Evolutionary conservation across 2,888 invertebrate genomes (phyloP).

Genomic region (Dione juno): DNA sequence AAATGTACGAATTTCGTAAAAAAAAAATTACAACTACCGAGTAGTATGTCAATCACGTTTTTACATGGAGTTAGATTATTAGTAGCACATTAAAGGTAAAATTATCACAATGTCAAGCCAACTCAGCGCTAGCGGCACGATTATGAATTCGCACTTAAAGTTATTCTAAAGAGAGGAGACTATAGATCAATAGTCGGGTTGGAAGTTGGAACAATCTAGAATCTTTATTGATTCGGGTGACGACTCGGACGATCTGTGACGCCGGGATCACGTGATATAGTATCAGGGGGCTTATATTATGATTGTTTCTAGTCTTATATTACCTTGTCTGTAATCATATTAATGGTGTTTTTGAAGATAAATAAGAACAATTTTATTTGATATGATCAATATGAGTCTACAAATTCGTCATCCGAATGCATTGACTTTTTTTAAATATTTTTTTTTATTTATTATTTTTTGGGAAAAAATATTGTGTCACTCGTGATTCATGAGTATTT

Average conservation of each 20-base stretch:
- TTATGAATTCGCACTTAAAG: slow-evolving; percentile 36
- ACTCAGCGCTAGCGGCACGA: slow-evolving; percentile 20
- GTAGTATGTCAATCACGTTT: neutral
- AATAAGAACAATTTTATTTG: too few relatives aligned
- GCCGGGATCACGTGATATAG: slow-evolving; percentile 57
- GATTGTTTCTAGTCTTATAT: neutral
- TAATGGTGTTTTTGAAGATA: too few relatives aligned
- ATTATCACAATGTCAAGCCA: slow-evolving; percentile 27
- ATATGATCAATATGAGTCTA: too few relatives aligned
- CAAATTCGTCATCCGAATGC: too few relatives aligned
- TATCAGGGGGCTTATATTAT: slow-evolving; percentile 25
- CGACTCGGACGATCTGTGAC: slow-evolving; percentile 53
- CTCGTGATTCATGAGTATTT: too few relatives aligned
- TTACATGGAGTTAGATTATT: neutral
- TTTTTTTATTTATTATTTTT: too few relatives aligned
- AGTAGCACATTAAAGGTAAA: slow-evolving; percentile 24
- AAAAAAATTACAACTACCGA: neutral
- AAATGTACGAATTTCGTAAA: neutral
- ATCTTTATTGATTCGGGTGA: slow-evolving; percentile 76
- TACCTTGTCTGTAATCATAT: neutral
- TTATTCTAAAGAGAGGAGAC: slow-evolving; percentile 38
- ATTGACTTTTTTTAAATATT: too few relatives aligned
- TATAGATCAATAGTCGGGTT: slow-evolving; percentile 54
- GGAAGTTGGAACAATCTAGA: slow-evolving; percentile 74
- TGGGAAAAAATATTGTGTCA: too few relatives aligned